Conservation (phyloP, 1,140 invertebrate species). For the Atta texana region DNA sequence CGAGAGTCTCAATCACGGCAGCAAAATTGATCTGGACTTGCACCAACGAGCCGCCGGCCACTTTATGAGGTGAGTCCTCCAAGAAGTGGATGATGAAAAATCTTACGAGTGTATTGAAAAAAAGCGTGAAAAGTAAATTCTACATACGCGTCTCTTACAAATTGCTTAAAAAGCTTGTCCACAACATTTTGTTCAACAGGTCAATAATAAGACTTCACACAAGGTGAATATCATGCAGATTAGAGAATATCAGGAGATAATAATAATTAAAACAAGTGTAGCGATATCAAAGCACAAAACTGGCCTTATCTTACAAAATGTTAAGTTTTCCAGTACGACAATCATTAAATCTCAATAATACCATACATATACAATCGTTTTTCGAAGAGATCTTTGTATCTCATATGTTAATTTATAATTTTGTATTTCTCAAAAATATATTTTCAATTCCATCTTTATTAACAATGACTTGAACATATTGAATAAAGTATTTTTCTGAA, state of each 20-base stretch:
- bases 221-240: no score
- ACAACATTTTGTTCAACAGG: neutral
- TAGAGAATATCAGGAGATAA: no score
- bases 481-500: no score
- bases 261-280: no score
- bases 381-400: neutral
- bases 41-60: conserved; percentile 86
- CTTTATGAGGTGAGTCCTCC: conserved; percentile 82
- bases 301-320: no score
- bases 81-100: neutral
- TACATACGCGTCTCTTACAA: neutral
- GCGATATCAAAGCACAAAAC: no score
- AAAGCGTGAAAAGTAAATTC: neutral
- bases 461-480: no score
- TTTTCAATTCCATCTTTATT: neutral
- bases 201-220: neutral
- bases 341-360: neutral
- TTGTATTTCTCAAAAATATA: neutral
- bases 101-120: neutral
- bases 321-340: no score
- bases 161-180: neutral
- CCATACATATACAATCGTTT: neutral
- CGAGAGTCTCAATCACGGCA: conserved; percentile 82
- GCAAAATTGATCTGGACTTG: conserved; percentile 86
- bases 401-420: neutral